phyloP scores from a whole-genome alignment of 2,797 vertebrate species.

The Sebastes hubbsi region DNA sequence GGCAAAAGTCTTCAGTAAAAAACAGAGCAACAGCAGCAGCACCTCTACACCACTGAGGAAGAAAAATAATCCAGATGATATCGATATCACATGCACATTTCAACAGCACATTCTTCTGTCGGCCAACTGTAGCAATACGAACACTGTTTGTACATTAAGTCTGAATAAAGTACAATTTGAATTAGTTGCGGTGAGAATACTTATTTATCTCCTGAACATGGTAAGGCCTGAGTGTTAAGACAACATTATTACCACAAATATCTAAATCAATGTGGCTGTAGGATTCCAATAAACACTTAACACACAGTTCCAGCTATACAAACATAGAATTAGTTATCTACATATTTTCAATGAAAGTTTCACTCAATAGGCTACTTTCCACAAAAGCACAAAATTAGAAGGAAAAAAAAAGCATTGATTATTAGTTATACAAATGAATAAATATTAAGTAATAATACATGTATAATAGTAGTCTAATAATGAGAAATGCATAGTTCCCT shows the following conservation, averaged over 20 bases:
- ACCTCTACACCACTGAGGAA: neutral
- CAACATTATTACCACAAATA: neutral
- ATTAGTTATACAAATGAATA: neutral
- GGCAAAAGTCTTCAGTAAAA: constrained; percentile 31
- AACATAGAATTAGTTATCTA: neutral
- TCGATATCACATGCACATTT: neutral
- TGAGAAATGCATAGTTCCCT: neutral
- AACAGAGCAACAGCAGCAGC: neutral
- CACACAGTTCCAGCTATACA: neutral
- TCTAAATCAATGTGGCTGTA: neutral
- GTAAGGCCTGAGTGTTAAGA: neutral
- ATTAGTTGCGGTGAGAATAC: neutral
- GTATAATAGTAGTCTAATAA: no score
- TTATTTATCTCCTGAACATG: neutral
- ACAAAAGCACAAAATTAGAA: neutral
- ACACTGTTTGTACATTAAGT: neutral
- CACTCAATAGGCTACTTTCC: neutral
- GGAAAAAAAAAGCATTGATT: neutral
- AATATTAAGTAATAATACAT: neutral
- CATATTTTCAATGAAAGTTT: neutral
- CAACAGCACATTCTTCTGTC: neutral
- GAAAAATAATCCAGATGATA: neutral
- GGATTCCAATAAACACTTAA: neutral
- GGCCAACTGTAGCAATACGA: neutral
- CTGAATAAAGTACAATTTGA: no score